Percentiles rank a stretch among this genome's conserved stretches.
phyloP scores from a whole-genome alignment of 2,888 invertebrate genomes.

The Mythimna lalbum region DNA sequence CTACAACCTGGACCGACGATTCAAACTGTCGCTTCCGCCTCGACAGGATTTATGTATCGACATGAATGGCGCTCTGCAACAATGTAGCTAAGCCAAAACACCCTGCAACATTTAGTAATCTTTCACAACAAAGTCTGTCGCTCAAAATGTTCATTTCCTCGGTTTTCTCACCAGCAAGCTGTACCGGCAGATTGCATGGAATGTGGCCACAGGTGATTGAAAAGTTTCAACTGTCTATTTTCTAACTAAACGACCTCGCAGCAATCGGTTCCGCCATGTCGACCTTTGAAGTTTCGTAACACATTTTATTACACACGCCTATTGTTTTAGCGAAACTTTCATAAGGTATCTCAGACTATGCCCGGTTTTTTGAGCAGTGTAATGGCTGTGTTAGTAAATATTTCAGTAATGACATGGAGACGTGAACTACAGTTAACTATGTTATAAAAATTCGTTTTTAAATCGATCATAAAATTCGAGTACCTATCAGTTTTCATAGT shows the following conservation, averaged over 20 bases:
- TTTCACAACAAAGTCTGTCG: constrained; percentile 24
- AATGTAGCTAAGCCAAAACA: constrained; percentile 16
- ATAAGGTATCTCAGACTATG: constrained; percentile 16
- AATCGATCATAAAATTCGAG: constrained; percentile 39
- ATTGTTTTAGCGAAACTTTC: constrained; percentile 59
- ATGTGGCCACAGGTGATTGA: constrained; percentile 57
- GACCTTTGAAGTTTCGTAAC: constrained; percentile 69
- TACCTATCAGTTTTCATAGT: constrained; percentile 38
- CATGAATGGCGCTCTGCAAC: constrained; percentile 19
- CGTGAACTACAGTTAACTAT: constrained; percentile 15
- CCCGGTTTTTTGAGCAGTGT: constrained; percentile 6
- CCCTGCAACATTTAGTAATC: constrained; percentile 23
- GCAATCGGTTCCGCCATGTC: constrained; percentile 64
- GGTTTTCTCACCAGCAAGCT: constrained; percentile 17
- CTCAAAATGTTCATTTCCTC: constrained; percentile 21
- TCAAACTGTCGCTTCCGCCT: constrained; percentile 23
- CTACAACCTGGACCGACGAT: constrained; percentile 18
- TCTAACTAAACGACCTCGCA: constrained; percentile 63
- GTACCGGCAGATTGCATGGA: constrained; percentile 25
- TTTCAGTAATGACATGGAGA: constrained; percentile 10
- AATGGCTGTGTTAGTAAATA: constrained; percentile 3
- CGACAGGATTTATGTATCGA: constrained; percentile 27
- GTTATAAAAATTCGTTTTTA: constrained; percentile 19
- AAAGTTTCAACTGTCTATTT: constrained; percentile 55
- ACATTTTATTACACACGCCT: constrained; percentile 55